Base-by-base conservation (phyloP, 2,797 vertebrate genomes). In the Chaunax sp. region DNA sequence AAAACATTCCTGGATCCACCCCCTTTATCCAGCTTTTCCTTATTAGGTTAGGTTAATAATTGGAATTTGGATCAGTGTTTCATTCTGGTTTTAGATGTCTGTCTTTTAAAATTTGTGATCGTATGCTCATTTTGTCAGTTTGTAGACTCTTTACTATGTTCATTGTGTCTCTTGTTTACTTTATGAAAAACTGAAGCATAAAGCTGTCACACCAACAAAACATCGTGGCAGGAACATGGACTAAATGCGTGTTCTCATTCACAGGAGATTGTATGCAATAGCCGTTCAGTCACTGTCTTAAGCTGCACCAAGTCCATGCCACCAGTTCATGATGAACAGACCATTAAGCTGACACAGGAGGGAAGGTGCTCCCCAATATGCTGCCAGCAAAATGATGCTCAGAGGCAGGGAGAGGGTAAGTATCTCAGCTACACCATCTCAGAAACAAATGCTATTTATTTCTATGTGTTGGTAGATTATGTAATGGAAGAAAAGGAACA, bases 251-350 rank as follows among this genome's bases (percentile, higher is more conserved):
- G 13, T 51, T 13, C 62, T 56, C 37, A 7, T 86, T 87, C 33
- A 54, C 93, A 98, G 97, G 96, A 97, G 86, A 87, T 95, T 50
- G 87, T 95, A 35, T 95, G 93, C 90, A 88, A 85, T 40, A 93
- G 93, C 79, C 95, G 94, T 51, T 86, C 95, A 62, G 94, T 93
- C 81, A 87, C 89, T 72, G 94, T 94, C 86, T 87, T 96, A 85
- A 96, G 91, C 83, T 87, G 93, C 69, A 88, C 80, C 90, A 95
- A 94, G 87, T 80, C 92, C 72, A 91, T 94, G 16, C 87, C 94
- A 19, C 90, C 94, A 0, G 93, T 95, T 75, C 95, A 94, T 78
- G 94, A 97, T 77, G 95, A 96, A 64, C 95, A 96, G 82, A 93
- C 92, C 10, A 92, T 95, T 74, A 86, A 90, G 66, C 90, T 93